Conservation (phyloP, 2,113 vertebrate species). For the Dinomys branickii region DNA sequence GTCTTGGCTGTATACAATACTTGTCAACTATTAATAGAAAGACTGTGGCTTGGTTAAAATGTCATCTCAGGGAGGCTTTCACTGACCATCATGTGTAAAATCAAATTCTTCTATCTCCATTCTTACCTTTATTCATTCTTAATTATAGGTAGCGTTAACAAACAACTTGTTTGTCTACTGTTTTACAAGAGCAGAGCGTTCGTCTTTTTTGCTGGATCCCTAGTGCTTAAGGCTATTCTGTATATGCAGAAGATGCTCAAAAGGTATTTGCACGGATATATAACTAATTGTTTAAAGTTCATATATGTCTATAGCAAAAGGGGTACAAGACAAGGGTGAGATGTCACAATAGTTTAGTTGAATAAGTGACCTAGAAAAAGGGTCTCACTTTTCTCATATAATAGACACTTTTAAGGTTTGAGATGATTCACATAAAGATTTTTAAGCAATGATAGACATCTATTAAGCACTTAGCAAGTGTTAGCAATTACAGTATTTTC, state of each 20-base stretch:
- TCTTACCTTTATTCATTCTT: background rate
- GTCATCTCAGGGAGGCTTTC: background rate
- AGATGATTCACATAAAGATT: background rate
- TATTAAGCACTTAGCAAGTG: background rate
- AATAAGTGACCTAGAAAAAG: background rate
- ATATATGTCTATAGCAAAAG: background rate
- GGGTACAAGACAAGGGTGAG: background rate
- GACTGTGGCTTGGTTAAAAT: background rate
- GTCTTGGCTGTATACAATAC: background rate
- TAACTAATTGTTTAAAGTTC: background rate
- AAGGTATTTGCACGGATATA: background rate
- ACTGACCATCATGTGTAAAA: background rate
- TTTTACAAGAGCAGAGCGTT: background rate
- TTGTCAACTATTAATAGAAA: background rate
- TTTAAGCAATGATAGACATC: background rate
- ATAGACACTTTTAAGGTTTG: background rate
- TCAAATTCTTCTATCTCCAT: background rate
- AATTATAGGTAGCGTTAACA: background rate
- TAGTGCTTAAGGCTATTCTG: background rate
- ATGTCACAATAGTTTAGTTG: background rate
- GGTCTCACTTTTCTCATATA: background rate
- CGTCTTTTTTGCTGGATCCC: background rate
- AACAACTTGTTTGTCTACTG: background rate
- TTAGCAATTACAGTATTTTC: background rate
- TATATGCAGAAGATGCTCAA: background rate